phyloP scores from a whole-genome alignment of 2,113 vertebrate genomes.

The Bos taurus region ARS-UCD2.0 NC_037352.1:41114001-41114500 shows the following conservation, averaged over 20 bases:
- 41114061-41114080: background rate
- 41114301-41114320: no score
- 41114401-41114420: background rate
- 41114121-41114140: background rate
- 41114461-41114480: fast-evolving
- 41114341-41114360: background rate
- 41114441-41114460: background rate
- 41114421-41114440: background rate
- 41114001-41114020: fast-evolving
- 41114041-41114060: background rate
- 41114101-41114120: background rate
- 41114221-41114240: background rate
- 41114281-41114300: background rate
- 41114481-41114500: background rate
- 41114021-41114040: no score
- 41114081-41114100: background rate
- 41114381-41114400: background rate
- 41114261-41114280: background rate
- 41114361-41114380: fast-evolving
- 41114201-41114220: background rate
- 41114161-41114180: background rate
- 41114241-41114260: background rate
- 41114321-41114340: background rate
- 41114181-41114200: background rate
- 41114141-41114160: background rate